These are phyloP conservation scores for Platichthys stellatus DNA, from an alignment of 2,113 vertebrate species.

Conservation along the genomic window DNA sequence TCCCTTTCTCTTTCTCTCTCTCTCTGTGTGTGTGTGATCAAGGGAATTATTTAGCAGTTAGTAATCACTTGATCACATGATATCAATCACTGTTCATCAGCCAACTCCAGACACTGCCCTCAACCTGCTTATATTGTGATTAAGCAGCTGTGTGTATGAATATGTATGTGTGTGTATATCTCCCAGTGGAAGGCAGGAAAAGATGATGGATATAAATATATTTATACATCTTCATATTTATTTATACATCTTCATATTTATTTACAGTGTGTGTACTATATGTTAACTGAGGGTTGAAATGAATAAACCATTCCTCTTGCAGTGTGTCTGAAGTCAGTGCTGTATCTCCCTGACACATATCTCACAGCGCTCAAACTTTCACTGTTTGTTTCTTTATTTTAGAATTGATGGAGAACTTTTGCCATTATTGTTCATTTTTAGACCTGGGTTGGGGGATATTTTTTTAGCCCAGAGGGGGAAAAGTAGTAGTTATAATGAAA, in stretches of 20 bases:
- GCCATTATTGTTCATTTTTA: not conserved
- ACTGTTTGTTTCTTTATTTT: not conserved
- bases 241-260: conserved; percentile 45
- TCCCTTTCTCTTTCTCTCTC: no score
- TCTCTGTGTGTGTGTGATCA: conserved; percentile 9
- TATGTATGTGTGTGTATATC: conserved; percentile 23
- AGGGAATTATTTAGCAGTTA: conserved; percentile 15
- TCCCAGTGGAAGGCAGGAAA: conserved; percentile 13
- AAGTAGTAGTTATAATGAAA: not conserved
- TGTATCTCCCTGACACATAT: not conserved
- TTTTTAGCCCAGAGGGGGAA: not conserved
- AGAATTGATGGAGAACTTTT: not conserved
- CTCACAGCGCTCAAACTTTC: not conserved
- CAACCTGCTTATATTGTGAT: conserved; percentile 23
- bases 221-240: conserved; percentile 26
- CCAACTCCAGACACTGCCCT: not conserved
- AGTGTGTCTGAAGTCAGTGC: not conserved
- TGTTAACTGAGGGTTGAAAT: conserved; percentile 25
- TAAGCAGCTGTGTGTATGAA: conserved; percentile 40
- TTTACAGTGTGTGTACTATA: conserved; percentile 25
- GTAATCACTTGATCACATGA: conserved; percentile 46
- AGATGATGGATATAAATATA: conserved; percentile 8
- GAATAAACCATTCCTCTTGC: conserved; percentile 19
- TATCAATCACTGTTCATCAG: conserved; percentile 22
- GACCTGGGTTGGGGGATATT: conserved; percentile 2